Evolutionary conservation across 2,888 invertebrate genomes (phyloP).

Genomic region (Molorchus minor): DNA sequence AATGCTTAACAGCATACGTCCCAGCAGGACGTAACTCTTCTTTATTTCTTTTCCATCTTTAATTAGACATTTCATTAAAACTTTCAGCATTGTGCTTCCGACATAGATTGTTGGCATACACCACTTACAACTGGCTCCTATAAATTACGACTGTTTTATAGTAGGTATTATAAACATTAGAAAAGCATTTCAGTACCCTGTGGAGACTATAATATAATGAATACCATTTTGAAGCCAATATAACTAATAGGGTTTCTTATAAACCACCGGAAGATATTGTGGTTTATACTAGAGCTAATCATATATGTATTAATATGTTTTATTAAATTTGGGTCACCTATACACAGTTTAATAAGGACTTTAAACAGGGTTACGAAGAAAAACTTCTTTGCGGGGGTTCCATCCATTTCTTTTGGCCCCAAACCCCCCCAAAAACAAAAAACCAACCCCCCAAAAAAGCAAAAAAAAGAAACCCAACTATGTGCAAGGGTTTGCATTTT

Average conservation of each 20-base stretch:
- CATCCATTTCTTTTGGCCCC: too few species aligned
- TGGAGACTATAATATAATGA: slow-evolving; percentile 5
- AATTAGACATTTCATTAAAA: neutral
- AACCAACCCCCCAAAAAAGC: too few species aligned
- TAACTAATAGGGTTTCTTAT: slow-evolving; percentile 2
- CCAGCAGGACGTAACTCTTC: neutral
- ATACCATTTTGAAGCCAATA: slow-evolving; percentile 9
- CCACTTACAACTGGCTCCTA: neutral
- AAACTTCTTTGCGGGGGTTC: too few species aligned
- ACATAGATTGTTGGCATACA: neutral
- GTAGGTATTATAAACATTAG: neutral
- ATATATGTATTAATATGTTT: neutral
- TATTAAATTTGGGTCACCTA: neutral
- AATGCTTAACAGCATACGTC: too few species aligned
- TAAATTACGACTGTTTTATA: slow-evolving; percentile 4
- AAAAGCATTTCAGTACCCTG: neutral
- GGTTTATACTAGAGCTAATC: slow-evolving; percentile 2
- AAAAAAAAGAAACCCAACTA: too few species aligned
- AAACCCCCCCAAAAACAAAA: too few species aligned
- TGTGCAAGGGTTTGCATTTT: too few species aligned
- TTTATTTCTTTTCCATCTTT: neutral
- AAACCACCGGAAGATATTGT: slow-evolving; percentile 5
- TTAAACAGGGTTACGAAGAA: too few species aligned
- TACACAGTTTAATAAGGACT: too few species aligned
- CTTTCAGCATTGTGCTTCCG: neutral